Conservation (phyloP, 2,797 vertebrate genomes). For the Hydrocynus forskahlii region DNA sequence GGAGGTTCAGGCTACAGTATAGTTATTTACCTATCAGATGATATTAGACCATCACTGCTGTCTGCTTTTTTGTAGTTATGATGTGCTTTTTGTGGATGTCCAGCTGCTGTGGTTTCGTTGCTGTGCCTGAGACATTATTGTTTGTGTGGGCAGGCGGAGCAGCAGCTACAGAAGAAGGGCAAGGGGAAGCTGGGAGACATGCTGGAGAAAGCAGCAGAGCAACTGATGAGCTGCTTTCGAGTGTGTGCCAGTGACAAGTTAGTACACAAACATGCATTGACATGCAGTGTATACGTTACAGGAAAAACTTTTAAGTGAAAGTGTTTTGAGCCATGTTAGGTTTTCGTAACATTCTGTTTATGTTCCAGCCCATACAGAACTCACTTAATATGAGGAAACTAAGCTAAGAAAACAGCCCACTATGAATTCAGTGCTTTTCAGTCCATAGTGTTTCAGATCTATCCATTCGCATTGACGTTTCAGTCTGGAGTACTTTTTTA, state of each 20-base stretch:
- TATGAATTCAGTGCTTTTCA: too few species aligned
- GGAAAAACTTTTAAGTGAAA: too few species aligned
- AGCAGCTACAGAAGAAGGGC: conserved; percentile 90
- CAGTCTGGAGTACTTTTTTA: too few species aligned
- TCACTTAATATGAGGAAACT: too few species aligned
- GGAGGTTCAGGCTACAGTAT: background rate
- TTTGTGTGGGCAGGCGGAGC: conserved; percentile 83
- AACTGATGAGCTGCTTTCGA: conserved; percentile 96
- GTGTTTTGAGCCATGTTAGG: too few species aligned
- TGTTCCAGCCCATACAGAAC: too few species aligned
- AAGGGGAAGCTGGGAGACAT: conserved; percentile 93
- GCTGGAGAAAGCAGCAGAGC: conserved; percentile 95
- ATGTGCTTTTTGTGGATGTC: background rate
- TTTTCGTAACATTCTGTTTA: too few species aligned
- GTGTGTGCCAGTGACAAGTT: conserved; percentile 98
- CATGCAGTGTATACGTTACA: background rate
- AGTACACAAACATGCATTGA: conserved; percentile 62
- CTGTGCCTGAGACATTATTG: background rate
- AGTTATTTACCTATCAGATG: background rate
- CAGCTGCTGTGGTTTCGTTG: conserved; percentile 2
- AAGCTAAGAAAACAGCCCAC: too few species aligned
- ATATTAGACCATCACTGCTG: background rate
- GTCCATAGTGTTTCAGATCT: too few species aligned
- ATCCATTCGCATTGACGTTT: too few species aligned
- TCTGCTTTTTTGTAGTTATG: background rate